A percentile compares a stretch with the other conserved stretches of the same genome.
phyloP scores from a whole-genome alignment of 2,797 vertebrate species.

The Erpetoichthys calabaricus region DNA sequence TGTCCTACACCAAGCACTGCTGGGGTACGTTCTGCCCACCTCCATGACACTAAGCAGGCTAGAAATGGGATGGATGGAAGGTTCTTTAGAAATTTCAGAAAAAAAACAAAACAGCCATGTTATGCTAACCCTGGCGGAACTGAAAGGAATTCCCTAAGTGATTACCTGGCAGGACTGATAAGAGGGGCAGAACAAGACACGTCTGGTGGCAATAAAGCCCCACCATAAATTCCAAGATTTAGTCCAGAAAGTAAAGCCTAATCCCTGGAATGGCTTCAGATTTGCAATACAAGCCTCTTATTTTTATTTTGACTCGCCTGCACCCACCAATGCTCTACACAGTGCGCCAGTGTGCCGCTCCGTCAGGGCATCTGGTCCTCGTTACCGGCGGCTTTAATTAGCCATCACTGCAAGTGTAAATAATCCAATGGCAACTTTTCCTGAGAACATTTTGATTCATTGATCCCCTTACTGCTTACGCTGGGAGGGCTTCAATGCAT shows the following conservation, averaged over 20 bases:
- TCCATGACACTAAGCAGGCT: no score
- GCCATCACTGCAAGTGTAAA: conserved; percentile 49
- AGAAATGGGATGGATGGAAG: no score
- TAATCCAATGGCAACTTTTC: conserved; percentile 27
- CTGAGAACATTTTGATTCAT: background rate
- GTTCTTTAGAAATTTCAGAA: no score
- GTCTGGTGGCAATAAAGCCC: background rate
- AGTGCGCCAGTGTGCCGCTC: conserved; percentile 2
- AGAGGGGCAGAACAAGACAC: no score
- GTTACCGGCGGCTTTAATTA: conserved; percentile 54
- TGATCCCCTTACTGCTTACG: background rate
- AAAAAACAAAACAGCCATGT: no score
- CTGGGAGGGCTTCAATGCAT: conserved; percentile 8
- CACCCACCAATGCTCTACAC: conserved; percentile 31
- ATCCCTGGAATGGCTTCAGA: background rate
- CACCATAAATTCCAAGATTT: background rate
- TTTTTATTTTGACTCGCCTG: conserved; percentile 7
- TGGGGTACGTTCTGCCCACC: no score
- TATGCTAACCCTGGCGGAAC: no score
- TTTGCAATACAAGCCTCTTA: background rate
- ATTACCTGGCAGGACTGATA: no score
- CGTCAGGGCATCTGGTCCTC: conserved; percentile 49
- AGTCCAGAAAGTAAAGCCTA: background rate
- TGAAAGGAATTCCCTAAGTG: no score
- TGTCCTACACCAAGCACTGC: no score